Evolutionary conservation across 2,797 vertebrate species (phyloP).

Genomic region (Sphaeramia orbicularis): DNA sequence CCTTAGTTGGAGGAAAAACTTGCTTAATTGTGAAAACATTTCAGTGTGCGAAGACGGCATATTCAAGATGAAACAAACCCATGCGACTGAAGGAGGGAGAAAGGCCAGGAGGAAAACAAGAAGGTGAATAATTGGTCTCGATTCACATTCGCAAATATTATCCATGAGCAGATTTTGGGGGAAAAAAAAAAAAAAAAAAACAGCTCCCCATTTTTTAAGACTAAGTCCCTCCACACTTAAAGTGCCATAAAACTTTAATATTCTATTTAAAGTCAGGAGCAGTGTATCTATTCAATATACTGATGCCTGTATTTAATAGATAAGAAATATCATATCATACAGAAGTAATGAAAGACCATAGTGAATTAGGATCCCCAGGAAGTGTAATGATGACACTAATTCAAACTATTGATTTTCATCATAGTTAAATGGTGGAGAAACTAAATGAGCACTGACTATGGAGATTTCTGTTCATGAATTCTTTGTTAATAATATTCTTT

Average conservation of each 20-base stretch:
- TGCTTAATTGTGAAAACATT: constrained; percentile 27
- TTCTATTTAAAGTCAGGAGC: too few relatives aligned
- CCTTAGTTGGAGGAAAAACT: neutral
- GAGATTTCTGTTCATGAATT: neutral
- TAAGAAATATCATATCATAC: too few relatives aligned
- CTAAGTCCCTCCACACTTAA: too few relatives aligned
- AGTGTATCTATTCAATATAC: too few relatives aligned
- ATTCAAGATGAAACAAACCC: neutral
- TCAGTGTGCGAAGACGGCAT: constrained; percentile 7
- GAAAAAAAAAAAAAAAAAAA: too few relatives aligned
- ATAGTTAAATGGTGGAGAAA: neutral
- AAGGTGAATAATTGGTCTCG: neutral
- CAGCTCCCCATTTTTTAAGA: too few relatives aligned
- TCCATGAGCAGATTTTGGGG: too few relatives aligned
- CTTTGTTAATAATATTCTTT: too few relatives aligned
- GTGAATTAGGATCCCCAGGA: neutral
- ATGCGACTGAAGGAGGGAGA: neutral
- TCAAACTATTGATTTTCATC: constrained; percentile 10
- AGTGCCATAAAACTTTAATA: too few relatives aligned
- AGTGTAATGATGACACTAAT: neutral
- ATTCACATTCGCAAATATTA: too few relatives aligned
- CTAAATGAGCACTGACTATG: neutral
- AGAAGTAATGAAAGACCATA: neutral
- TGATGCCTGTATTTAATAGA: too few relatives aligned
- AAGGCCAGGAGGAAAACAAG: neutral